Evolutionary conservation across 1,140 invertebrate genomes (phyloP).

Genomic region (Cephus cinctus): DNA sequence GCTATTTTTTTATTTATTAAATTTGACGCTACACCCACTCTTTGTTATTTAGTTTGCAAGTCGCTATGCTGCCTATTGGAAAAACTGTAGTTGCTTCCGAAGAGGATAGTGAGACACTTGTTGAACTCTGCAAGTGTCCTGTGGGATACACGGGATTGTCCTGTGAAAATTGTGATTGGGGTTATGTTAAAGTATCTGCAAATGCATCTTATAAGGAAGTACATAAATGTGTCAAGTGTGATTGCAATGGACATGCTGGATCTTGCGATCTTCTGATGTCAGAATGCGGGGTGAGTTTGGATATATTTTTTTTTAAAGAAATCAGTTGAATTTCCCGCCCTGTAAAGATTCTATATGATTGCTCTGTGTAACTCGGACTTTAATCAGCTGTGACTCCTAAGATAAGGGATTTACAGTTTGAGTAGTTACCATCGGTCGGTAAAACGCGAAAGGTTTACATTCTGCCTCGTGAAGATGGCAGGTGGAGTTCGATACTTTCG

Average conservation of each 20-base stretch:
- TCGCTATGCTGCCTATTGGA: slow-evolving; percentile 30
- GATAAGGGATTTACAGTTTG: no score
- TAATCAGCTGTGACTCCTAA: no score
- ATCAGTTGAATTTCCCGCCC: not conserved
- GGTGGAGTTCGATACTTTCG: no score
- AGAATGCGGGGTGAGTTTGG: slow-evolving; percentile 75
- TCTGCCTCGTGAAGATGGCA: no score
- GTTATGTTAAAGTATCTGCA: slow-evolving; percentile 74
- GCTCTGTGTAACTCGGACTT: no score
- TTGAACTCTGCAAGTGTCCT: slow-evolving; percentile 69
- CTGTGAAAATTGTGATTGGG: slow-evolving; percentile 82
- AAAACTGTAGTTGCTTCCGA: slow-evolving; percentile 21
- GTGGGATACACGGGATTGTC: slow-evolving; percentile 72
- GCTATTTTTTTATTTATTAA: no score
- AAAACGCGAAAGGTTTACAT: no score
- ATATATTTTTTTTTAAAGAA: no score
- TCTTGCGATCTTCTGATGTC: slow-evolving; percentile 78
- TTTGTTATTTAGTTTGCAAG: slow-evolving; percentile 33
- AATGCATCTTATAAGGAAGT: slow-evolving; percentile 56
- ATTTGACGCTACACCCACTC: slow-evolving; percentile 2
- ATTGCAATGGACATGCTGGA: slow-evolving; percentile 86
- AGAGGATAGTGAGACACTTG: slow-evolving; percentile 41
- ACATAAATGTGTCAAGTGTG: slow-evolving; percentile 79
- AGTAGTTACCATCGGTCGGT: no score
- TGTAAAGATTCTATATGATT: no score